Evolutionary conservation across 2,888 invertebrate species (phyloP), one percentile per base, ranked within the genome.

Genomic region (Ormia ochracea): DNA sequence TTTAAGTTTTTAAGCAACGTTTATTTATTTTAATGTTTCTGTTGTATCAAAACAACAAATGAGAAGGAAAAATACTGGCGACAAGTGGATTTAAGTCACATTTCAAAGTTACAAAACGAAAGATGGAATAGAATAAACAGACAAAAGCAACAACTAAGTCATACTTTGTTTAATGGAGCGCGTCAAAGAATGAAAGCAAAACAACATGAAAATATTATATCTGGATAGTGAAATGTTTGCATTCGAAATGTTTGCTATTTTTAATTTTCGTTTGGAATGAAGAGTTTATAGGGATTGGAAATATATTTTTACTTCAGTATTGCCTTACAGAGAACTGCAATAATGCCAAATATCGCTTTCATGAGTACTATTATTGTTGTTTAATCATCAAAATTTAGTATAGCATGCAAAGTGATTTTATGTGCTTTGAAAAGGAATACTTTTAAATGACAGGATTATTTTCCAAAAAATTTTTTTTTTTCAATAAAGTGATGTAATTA

Each of bases 71-170:
- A 69, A 33, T 59, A 41, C 50, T 73, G 68, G 72, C 56, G 68
- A 69, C 77, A 81, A 78, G 69, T 72, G 54, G 66, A 59, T 74
- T 78, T 78, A 66, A 43, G 61, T 69, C 52, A 70, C 72, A 61
- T 70, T 74, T 78, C 61, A 70, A 63, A 73, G 23, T 61, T 59
- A 23, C 28, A 59, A 7, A 63, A 63, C 19, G 3, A 33, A 52
- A n/a, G 31, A 61, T n/a, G n/a, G n/a, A n/a, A n/a, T n/a, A n/a
- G n/a, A 23, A 31, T 48, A 65, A 45, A 50, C 56, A 56, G 19
- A 43, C 10, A 50, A 1, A 12, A 52, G 41, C 52, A 43, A 58
- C 33, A 66, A 48, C 31, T 59, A 48, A 43, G 33, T 36, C 26
- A 58, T 33, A 36, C 58, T 77, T 77, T 73, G 78, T 41, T 73